A percentile compares a stretch with the other conserved stretches of the same genome.
Conservation (phyloP, 2,113 vertebrate genomes). For the Raphicerus campestris region DNA sequence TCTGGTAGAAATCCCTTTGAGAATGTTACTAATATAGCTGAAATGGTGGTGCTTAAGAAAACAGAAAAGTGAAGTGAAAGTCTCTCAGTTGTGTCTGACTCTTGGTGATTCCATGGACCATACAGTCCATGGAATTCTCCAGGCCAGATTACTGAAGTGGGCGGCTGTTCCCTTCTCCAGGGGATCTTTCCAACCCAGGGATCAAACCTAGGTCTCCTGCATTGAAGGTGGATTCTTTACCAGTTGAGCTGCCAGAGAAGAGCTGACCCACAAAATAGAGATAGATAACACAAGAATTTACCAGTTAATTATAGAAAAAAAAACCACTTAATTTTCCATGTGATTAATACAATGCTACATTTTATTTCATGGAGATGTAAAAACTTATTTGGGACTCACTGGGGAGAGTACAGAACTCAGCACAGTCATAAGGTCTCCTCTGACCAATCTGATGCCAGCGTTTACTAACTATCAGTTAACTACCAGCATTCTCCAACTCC, state of each 20-base stretch:
- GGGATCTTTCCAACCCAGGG: not conserved
- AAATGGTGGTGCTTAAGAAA: conserved; percentile 31
- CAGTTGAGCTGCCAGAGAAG: not conserved
- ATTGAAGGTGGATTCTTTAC: not conserved
- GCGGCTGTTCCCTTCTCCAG: not conserved
- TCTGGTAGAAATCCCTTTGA: conserved; percentile 8
- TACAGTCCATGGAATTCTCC: not conserved
- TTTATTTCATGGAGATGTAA: conserved; percentile 12
- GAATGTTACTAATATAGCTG: conserved; percentile 10
- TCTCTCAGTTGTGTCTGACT: not conserved
- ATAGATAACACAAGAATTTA: not conserved
- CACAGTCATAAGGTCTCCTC: not conserved
- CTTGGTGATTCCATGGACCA: not conserved
- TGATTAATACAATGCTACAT: not conserved
- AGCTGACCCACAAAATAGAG: not conserved
- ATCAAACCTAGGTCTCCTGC: not conserved
- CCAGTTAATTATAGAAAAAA: not conserved
- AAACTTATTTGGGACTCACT: not conserved
- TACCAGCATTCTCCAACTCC: not conserved
- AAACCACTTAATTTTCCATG: conserved; percentile 3
- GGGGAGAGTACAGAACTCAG: not conserved
- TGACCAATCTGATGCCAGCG: not conserved
- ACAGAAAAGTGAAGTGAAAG: not conserved
- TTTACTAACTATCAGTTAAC: not conserved
- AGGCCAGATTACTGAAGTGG: not conserved